Percentiles rank a stretch among this genome's conserved stretches.
Conservation (phyloP, 2,888 invertebrate species). For the Acheta domesticus region DNA sequence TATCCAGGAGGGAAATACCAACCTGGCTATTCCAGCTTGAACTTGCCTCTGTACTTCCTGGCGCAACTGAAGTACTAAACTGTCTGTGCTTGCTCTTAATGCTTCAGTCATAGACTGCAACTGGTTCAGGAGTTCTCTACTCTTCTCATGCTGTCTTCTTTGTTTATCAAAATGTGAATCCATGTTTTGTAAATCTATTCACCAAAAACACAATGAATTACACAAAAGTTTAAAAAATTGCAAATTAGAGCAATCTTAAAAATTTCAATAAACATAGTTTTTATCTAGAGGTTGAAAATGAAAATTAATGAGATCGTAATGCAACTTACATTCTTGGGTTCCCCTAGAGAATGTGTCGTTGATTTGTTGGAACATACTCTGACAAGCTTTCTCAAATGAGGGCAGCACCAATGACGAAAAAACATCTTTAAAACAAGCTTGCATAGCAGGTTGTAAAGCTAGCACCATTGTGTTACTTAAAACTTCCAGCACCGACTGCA, state of each 20-base stretch:
- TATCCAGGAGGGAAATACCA: neutral
- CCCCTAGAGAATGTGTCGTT: constrained; percentile 85
- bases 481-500: constrained; percentile 69
- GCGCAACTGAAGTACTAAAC: constrained; percentile 35
- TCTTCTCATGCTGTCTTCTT: constrained; percentile 48
- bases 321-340: constrained; percentile 79
- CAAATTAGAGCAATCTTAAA: too few relatives aligned
- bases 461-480: constrained; percentile 65
- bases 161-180: constrained; percentile 50
- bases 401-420: constrained; percentile 76
- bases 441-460: constrained; percentile 69
- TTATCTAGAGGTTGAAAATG: too few relatives aligned
- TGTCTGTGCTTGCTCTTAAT: constrained; percentile 46
- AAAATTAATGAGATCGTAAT: too few relatives aligned
- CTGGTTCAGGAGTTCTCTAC: constrained; percentile 48
- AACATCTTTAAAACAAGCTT: constrained; percentile 72
- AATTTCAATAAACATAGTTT: too few relatives aligned
- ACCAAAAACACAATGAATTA: constrained; percentile 43
- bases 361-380: constrained; percentile 83
- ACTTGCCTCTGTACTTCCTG: constrained; percentile 44
- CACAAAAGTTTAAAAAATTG: constrained; percentile 23
- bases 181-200: constrained; percentile 47
- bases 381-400: constrained; percentile 80
- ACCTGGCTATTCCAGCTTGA: constrained; percentile 34
- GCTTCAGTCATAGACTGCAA: constrained; percentile 48